Base-by-base conservation (phyloP, 2,888 invertebrate species). In the Bruchidius siliquastri region DNA sequence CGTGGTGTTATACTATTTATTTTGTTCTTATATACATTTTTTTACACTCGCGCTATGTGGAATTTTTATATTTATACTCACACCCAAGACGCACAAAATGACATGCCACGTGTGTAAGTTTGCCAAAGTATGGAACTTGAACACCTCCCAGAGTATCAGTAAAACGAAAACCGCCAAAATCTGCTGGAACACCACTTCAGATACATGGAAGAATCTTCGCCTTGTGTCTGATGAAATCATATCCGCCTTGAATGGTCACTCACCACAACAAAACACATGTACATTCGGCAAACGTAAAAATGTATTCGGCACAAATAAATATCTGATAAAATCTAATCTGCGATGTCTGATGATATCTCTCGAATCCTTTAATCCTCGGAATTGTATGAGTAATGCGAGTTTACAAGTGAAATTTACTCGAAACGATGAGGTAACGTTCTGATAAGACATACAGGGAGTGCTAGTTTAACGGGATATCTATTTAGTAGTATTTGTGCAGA, bases 11-110 rank as follows among this genome's bases (percentile, higher is more conserved):
- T n/a, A n/a, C n/a, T n/a, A n/a, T n/a, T n/a, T n/a, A n/a, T n/a
- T n/a, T n/a, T n/a, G n/a, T n/a, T n/a, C n/a, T n/a, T n/a, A n/a
- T n/a, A n/a, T n/a, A n/a, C n/a, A n/a, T n/a, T n/a, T 67, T 67
- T 4, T 26, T 26, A 8, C 26, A 2, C 26, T 26, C 2, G 26
- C 26, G 8, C 26, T 26, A 2, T 26, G 26, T 26, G 2, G 2
- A 26, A 26, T 26, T 2, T 26, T 8, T 4, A 4, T 26, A 8
- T 26, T 26, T 26, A 22, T 74, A 81, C 83, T 83, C 79, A 84
- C 84, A 73, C 84, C 84, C 21, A 82, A 68, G 18, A 83, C 82
- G 72, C 79, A 79, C 18, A 83, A 75, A 74, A 83, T 78, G 67
- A 83, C 77, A 74, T 84, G 84, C 82, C 83, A 83, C 4, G 82